phyloP scores from a whole-genome alignment of 2,113 vertebrate species.

The Notarius quadriscutis region DNA sequence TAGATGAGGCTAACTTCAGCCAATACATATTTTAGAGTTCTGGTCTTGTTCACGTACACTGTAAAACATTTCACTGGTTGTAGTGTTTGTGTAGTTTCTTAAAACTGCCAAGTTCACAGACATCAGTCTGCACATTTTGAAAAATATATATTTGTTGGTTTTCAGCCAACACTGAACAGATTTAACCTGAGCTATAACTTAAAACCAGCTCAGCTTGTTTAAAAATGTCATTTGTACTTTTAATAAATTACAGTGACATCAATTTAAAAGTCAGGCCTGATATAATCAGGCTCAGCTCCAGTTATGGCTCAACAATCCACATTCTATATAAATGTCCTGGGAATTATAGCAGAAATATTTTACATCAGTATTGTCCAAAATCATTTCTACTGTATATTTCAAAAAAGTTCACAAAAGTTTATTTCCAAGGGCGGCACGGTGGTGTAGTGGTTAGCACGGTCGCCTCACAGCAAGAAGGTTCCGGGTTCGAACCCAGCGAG shows the following conservation, averaged over 20 bases:
- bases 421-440: no score
- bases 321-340: not conserved
- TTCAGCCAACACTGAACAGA: not conserved
- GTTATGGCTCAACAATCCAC: not conserved
- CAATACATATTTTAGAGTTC: conserved; percentile 28
- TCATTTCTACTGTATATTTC: not conserved
- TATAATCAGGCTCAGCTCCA: not conserved
- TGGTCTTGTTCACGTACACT: not conserved
- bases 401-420: not conserved
- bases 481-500: no score
- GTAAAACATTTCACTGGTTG: conserved; percentile 12
- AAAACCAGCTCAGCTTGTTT: not conserved
- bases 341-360: not conserved
- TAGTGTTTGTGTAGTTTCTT: not conserved
- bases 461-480: no score
- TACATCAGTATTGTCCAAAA: not conserved
- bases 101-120: not conserved
- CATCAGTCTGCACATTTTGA: not conserved
- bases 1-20: conserved; percentile 23
- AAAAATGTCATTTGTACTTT: not conserved
- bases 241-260: not conserved
- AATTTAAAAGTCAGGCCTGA: not conserved
- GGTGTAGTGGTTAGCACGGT: no score
- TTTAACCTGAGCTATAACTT: not conserved
- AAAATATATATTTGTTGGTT: not conserved